Evolutionary conservation across 2,888 invertebrate species (phyloP).

Genomic region (Carpatolechia fugitivella): DNA sequence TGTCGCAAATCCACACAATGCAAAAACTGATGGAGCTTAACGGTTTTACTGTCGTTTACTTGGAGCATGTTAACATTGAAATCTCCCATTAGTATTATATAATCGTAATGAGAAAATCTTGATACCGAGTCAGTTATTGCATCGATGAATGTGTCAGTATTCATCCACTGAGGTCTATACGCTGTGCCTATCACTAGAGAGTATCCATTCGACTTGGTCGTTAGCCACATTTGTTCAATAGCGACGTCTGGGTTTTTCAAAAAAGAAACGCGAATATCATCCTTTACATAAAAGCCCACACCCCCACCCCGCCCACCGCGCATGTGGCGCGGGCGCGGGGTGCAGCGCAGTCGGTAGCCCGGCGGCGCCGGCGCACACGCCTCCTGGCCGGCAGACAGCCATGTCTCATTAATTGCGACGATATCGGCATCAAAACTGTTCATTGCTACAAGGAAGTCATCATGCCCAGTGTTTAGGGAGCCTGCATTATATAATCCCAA

Average conservation of each 20-base stretch:
- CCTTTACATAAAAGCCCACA: no score
- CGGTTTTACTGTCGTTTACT: background rate
- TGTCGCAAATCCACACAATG: conserved; percentile 7
- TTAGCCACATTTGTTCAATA: no score
- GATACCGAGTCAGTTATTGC: background rate
- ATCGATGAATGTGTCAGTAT: no score
- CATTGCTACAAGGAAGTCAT: background rate
- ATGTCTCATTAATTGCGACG: background rate
- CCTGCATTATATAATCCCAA: background rate
- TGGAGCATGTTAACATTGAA: background rate
- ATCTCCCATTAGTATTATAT: background rate
- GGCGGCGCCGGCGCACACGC: background rate
- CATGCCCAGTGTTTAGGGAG: no score
- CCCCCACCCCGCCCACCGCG: background rate
- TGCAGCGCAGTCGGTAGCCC: background rate
- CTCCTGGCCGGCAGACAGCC: background rate
- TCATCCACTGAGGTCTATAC: no score
- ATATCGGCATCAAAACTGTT: background rate
- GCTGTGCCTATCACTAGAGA: no score
- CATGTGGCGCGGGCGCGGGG: background rate
- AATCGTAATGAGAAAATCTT: background rate
- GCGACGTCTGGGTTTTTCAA: background rate
- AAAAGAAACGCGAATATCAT: background rate
- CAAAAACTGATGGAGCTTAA: conserved; percentile 15
- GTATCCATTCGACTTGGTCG: no score